Evolutionary conservation across 2,797 vertebrate species (phyloP), one percentile per base, ranked within the genome.

Genomic region (Morus bassanus): DNA sequence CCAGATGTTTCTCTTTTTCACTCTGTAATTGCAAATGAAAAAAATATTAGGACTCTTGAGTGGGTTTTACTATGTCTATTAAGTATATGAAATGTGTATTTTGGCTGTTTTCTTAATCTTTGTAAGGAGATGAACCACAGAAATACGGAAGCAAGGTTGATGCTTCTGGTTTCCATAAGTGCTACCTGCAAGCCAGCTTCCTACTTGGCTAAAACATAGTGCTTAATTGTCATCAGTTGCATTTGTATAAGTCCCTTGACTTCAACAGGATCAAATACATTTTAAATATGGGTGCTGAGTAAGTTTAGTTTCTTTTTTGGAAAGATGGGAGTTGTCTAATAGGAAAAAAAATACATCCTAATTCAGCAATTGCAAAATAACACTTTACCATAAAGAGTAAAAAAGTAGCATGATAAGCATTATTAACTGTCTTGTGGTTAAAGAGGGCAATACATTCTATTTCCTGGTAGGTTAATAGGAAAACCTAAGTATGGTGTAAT

Each of bases 21-120:
- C n/a, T 27, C 77, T 91, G 80, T 82, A 84, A 88, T 64, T 91
- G 48, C 45, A 64, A 89, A 78, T 54, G n/a, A 75, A 88, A 95
- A 94, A 95, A 95, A 50, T 60, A 80, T 78, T 37, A 51, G 37
- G 23, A 43, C 7, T 17, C 76, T 77, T 50, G 22, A 33, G 7
- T 54, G 70, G 15, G 6, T 10, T 85, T 87, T 95, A 12, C 18
- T 77, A 33, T 84, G 35, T 94, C 61, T 65, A 7, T 37, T 43
- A 91, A 75, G 10, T n/a, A 80, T 9, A 41, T 21, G 7, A 75
- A 69, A 68, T 35, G 10, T 75, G 59, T 46, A 43, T 93, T 96
- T 97, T 91, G 93, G 45, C 50, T 80, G 53, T 70, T 94, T 77
- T 85, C 67, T 51, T 84, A 79, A 88, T 88, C 54, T 77, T 94